Evolutionary conservation across 2,113 vertebrate species (phyloP), one percentile per base, ranked within the genome.

Genomic region (Macaca nemestrina): DNA sequence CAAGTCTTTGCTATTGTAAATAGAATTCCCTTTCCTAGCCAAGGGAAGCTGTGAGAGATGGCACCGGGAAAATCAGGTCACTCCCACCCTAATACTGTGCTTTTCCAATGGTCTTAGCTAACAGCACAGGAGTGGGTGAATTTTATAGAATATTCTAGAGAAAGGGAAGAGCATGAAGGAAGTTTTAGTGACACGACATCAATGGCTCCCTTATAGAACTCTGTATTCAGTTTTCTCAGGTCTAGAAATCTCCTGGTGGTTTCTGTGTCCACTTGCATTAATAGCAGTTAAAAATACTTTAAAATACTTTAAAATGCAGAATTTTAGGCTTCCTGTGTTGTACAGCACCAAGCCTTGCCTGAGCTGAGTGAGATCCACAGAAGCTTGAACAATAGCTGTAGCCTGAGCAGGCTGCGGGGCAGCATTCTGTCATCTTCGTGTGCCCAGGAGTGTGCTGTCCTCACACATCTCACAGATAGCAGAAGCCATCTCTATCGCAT

Each of bases 131-230:
- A 45, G 45, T 45, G 45, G 45, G 9, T 35, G 11, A 64, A 38
- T 55, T 4, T 76, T 32, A n/a, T n/a, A 14, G 27, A 67, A 40
- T 30, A 64, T 32, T 48, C 11, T 79, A 61, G 27, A 45, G 64
- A 32, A 73, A 1, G 1, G 7, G 5, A 10, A 55, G 1, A 30
- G 3, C 0, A 0, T 14, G 25, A 35, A 12, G 13, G 2, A 45
- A 45, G 45, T 45, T 45, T 45, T 45, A 45, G 45, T 0, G 45
- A 45, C 45, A 45, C 0, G 0, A 45, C 45, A 45, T 45, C 45
- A 8, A 8, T 45, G 45, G 45, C 45, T 45, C 45, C 8, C 45
- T 45, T 1, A 9, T 1, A 45, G 45, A 45, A 9, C 45, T 45
- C 45, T 45, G 8, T 9, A 45, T 45, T 45, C 45, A 45, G 45